phyloP scores from a whole-genome alignment of 2,797 vertebrate genomes.

The Mareca strepera region DNA sequence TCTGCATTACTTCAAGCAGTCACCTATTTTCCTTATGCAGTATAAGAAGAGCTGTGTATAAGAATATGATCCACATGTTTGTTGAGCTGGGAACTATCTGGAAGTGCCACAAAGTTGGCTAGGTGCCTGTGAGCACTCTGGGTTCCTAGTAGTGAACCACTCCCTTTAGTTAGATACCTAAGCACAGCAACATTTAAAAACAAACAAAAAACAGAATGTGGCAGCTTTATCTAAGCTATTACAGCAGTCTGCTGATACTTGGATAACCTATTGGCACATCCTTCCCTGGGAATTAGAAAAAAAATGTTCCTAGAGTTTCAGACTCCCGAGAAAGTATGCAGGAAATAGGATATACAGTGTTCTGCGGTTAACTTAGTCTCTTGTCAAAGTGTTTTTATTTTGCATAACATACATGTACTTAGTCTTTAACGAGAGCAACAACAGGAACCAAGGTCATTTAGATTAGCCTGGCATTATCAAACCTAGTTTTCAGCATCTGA shows the following conservation, averaged over 20 bases:
- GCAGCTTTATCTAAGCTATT: not conserved
- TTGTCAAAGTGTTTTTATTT: not conserved
- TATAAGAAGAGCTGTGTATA: not conserved
- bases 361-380: not conserved
- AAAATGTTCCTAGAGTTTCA: not conserved
- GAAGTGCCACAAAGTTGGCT: not conserved
- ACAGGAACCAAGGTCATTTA: not conserved
- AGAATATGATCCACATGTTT: not conserved
- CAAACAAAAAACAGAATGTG: not conserved
- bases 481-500: not conserved
- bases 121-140: not conserved
- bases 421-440: not conserved
- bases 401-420: not conserved
- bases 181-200: not conserved
- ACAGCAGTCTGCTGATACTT: not conserved
- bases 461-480: not conserved
- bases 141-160: not conserved
- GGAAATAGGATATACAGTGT: not conserved
- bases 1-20: not conserved
- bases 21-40: not conserved
- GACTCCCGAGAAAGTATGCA: not conserved
- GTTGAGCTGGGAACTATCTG: not conserved
- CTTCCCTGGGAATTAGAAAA: not conserved
- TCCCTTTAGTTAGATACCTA: not conserved
- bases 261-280: not conserved